Base-by-base conservation (phyloP, 1,140 invertebrate species). In the Brachionus sp. region DNA sequence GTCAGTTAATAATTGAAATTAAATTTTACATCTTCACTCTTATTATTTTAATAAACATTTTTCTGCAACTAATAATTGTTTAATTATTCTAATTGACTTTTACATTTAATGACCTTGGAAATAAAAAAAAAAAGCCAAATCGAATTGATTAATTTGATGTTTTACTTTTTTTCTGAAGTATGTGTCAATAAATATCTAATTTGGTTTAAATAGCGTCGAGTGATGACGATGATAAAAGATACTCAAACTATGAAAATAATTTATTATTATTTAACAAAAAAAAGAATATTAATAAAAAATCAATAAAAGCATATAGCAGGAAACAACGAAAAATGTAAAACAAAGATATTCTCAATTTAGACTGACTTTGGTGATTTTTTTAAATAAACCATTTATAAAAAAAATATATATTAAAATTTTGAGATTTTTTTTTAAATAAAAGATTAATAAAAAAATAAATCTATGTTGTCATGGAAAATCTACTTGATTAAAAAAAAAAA, bases 391-490 rank as follows among this genome's bases (percentile, higher is more conserved):
- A 3, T 29, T 29, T 29, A 29, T 29, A n/a, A 50, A 50, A 50
- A 50, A 50, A 57, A 57, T 19, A n/a, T 57, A 53, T 53, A 16
- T 19, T 23, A 57, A 57, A 57, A 19, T 19, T 25, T 19, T 57
- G 16, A 57, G 19, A 57, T 57, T 57, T 57, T 42, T 42, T 57
- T 57, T 57, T 57, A 23, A 9, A 9, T 57, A 19, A 57, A 66
- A 66, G 64, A 33, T 66, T 37, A 66, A n/a, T 46, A 46, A n/a
- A 37, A 33, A 66, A 66, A 33, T 23, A 66, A 66, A 33, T 23
- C 57, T 23, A 37, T 66, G 64, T 66, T 66, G 64, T 66, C 64
- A 66, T 66, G 64, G 64, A 33, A 66, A 66, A 66, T 33, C 25
- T 37, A 66, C 64, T 66, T 66, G 64, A 66, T 66, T 66, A 66